Evolutionary conservation across 2,113 vertebrate species (phyloP).

Genomic region (Charina bottae): DNA sequence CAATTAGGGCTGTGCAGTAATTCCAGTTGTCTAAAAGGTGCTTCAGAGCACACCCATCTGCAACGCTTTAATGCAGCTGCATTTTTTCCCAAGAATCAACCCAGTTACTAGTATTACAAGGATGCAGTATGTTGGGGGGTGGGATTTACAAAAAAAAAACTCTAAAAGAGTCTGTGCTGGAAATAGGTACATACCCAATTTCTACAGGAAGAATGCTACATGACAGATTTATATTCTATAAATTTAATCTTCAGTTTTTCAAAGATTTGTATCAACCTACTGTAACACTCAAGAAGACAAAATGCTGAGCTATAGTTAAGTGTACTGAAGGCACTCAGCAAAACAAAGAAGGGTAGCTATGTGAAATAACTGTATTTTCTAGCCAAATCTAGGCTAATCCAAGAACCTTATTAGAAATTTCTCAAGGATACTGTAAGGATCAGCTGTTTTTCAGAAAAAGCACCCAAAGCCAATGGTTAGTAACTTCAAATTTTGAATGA

Average conservation of each 20-base stretch:
- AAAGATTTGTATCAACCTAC: conserved; percentile 41
- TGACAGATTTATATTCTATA: conserved; percentile 48
- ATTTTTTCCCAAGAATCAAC: background rate
- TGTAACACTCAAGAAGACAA: conserved; percentile 42
- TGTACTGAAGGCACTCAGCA: conserved; percentile 27
- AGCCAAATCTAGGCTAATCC: background rate
- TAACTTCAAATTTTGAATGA: conserved; percentile 29
- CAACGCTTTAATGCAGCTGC: background rate
- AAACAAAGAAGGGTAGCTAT: background rate
- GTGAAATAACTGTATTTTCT: conserved; percentile 26
- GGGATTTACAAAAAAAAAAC: conserved; percentile 1
- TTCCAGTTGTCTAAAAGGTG: background rate
- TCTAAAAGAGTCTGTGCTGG: background rate
- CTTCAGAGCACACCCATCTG: background rate
- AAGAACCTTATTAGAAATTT: background rate
- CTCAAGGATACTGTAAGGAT: conserved; percentile 12
- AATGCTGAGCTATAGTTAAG: conserved; percentile 36
- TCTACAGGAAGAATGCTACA: background rate
- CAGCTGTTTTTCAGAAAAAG: background rate
- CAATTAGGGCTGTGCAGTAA: background rate
- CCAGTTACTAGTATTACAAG: background rate
- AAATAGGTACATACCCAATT: conserved; percentile 29
- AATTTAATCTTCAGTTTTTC: conserved; percentile 32
- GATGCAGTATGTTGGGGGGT: background rate
- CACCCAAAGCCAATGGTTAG: conserved; percentile 6